phyloP scores from a whole-genome alignment of 2,888 invertebrate species.

The Phengaris arion region DNA sequence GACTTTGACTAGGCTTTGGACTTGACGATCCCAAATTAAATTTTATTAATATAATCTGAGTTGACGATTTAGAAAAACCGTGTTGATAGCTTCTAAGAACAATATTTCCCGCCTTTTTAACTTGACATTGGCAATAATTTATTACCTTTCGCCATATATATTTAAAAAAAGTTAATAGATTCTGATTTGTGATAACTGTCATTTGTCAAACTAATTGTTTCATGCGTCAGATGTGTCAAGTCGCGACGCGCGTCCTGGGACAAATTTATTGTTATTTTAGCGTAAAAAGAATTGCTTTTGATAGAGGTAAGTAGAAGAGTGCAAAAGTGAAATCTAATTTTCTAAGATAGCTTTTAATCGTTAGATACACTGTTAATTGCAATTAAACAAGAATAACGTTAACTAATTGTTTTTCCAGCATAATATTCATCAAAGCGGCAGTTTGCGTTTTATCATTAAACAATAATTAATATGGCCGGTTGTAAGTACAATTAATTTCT shows the following conservation, averaged over 20 bases:
- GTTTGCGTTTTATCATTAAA: not conserved
- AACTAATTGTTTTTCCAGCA: not conserved
- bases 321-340: not conserved
- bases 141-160: too few relatives aligned
- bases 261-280: not conserved
- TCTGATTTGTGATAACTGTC: too few relatives aligned
- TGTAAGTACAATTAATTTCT: constrained; percentile 49
- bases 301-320: not conserved
- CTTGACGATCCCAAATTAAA: too few relatives aligned
- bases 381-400: not conserved
- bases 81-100: too few relatives aligned
- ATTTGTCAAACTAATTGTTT: too few relatives aligned
- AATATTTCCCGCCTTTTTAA: too few relatives aligned
- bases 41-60: too few relatives aligned
- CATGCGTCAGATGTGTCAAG: too few relatives aligned
- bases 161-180: too few relatives aligned
- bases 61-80: too few relatives aligned
- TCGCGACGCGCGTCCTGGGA: not conserved
- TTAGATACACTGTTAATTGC: not conserved
- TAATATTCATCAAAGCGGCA: not conserved
- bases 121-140: too few relatives aligned
- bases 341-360: not conserved
- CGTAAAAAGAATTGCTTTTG: not conserved
- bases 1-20: too few relatives aligned
- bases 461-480: constrained; percentile 50